Base-by-base conservation (phyloP, 2,797 vertebrate genomes). In the Falco rusticolus region DNA sequence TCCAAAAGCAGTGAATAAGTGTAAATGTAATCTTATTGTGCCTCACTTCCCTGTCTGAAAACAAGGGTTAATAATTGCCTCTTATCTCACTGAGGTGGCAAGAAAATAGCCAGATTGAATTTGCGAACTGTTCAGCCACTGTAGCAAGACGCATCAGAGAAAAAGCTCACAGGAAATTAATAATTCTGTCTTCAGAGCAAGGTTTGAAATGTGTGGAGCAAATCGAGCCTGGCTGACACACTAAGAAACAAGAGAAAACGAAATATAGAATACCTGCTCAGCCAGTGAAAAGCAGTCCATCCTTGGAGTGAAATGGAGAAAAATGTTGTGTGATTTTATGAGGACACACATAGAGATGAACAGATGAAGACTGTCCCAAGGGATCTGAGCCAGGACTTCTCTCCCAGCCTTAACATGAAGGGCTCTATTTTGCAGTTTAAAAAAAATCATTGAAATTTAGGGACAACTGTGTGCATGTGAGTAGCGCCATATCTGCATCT, bases 141-240 rank as follows among this genome's bases (percentile, higher is more conserved):
- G 50, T 61, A 65, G 50, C 60, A 76, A 60, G 77, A 60, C 0
- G 1, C 37, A 26, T 45, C 37, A 37, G 75, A 66, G 79, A 24
- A 47, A 88, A 74, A 91, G 29, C 53, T 16, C 22, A n/a, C 61
- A 87, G 84, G 90, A 86, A 91, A 93, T 90, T 88, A 85, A 92
- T 79, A 92, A 75, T 78, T 84, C 80, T 68, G 41, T 51, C 70
- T 86, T 68, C 51, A n/a, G 60, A 80, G 25, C 16, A 33, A 72
- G n/a, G 43, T 65, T 65, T 80, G 84, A 57, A n/a, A 61, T 2
- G 15, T 20, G 48, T 81, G 34, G 47, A 81, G 65, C 66, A 84
- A 91, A 77, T 43, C 3, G 3, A 74, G 79, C 71, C 29, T 25
- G 79, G 56, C 75, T 89, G 90, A 37, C 68, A 60, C 45, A 21